phyloP scores from a whole-genome alignment of 2,113 vertebrate species.

The Paramormyrops kingsleyae region DNA sequence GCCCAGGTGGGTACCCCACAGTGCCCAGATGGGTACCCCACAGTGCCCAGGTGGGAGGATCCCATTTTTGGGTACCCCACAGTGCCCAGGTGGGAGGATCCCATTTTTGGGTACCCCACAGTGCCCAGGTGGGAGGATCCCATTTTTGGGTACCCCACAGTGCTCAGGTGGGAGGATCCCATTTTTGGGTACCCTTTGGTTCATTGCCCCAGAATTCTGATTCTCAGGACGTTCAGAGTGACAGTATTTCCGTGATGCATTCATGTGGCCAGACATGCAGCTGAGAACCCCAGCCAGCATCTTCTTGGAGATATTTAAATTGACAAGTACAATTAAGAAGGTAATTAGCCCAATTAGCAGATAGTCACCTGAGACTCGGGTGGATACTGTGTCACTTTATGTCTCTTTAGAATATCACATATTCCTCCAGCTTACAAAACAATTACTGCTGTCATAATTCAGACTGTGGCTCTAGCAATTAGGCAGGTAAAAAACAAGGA shows the following conservation, averaged over 20 bases:
- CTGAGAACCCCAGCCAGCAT: neutral
- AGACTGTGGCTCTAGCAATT: neutral
- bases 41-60: too few species aligned
- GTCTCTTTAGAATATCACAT: neutral
- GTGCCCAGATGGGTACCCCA: too few species aligned
- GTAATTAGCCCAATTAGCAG: slow-evolving; percentile 16
- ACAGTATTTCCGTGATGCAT: neutral
- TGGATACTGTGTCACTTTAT: slow-evolving; percentile 2
- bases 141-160: neutral
- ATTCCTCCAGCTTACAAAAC: neutral
- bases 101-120: too few species aligned
- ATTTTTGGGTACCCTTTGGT: neutral
- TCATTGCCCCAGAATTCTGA: neutral
- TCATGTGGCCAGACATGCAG: neutral
- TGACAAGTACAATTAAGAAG: slow-evolving; percentile 17
- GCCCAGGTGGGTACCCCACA: too few species aligned
- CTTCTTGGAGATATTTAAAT: slow-evolving; percentile 18
- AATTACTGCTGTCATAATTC: slow-evolving; percentile 14
- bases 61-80: too few species aligned
- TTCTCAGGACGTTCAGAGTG: neutral
- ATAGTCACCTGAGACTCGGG: slow-evolving; percentile 8
- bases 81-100: too few species aligned
- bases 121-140: too few species aligned
- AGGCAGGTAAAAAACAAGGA: neutral
- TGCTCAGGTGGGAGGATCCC: neutral